A percentile compares a stretch with the other conserved stretches of the same genome.
Conservation (phyloP, 2,113 vertebrate genomes). For the Salvator merianae region DNA sequence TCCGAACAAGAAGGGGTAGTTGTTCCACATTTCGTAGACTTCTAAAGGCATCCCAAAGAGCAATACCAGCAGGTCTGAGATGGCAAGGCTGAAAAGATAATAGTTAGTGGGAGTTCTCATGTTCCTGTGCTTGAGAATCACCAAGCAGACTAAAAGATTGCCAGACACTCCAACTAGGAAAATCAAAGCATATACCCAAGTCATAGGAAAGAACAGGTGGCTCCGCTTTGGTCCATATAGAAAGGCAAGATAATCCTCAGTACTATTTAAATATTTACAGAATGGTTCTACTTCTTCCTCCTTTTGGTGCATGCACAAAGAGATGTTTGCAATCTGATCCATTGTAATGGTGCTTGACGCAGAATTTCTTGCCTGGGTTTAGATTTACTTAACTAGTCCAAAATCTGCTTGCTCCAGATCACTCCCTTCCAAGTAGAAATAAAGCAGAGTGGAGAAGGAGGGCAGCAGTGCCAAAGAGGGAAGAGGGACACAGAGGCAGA, state of each 20-base stretch:
- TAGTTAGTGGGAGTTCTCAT: slow-evolving; percentile 96
- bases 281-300: slow-evolving; percentile 42
- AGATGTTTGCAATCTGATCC: slow-evolving; percentile 63
- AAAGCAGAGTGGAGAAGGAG: background rate
- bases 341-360: slow-evolving; percentile 30
- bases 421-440: slow-evolving; percentile 16
- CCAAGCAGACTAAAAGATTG: slow-evolving; percentile 89
- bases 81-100: slow-evolving; percentile 92
- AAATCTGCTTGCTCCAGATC: slow-evolving; percentile 10
- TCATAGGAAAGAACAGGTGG: slow-evolving; percentile 73
- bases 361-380: background rate
- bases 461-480: background rate
- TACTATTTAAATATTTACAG: slow-evolving; percentile 70
- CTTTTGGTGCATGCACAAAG: slow-evolving; percentile 54
- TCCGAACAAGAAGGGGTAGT: slow-evolving; percentile 92
- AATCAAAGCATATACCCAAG: slow-evolving; percentile 77
- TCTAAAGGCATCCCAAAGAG: slow-evolving; percentile 93
- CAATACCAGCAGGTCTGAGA: slow-evolving; percentile 91
- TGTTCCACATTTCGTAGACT: slow-evolving; percentile 94
- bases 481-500: background rate
- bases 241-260: slow-evolving; percentile 75
- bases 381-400: background rate
- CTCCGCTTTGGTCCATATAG: slow-evolving; percentile 74
- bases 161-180: slow-evolving; percentile 86
- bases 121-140: slow-evolving; percentile 85